Evolutionary conservation across 2,797 vertebrate genomes (phyloP).

Genomic region (Xenopus petersii): DNA sequence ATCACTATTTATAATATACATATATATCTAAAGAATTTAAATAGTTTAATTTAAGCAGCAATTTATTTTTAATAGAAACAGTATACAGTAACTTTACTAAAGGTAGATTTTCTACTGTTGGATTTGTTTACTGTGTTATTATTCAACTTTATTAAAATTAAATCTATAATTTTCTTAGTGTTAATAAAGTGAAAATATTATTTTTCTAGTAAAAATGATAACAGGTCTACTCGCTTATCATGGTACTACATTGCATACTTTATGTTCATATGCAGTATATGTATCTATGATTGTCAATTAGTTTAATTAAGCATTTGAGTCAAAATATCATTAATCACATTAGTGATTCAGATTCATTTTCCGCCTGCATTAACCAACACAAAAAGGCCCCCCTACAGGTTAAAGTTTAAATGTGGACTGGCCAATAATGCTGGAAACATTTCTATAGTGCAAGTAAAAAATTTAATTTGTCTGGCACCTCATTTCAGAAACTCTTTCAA

Average conservation of each 20-base stretch:
- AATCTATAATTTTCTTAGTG: too few relatives aligned
- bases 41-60: too few relatives aligned
- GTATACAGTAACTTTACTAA: too few relatives aligned
- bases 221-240: too few relatives aligned
- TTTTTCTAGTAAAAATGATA: too few relatives aligned
- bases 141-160: too few relatives aligned
- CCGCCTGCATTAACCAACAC: constrained; percentile 95
- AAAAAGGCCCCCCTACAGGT: constrained; percentile 96
- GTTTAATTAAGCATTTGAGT: constrained; percentile 86
- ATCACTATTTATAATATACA: too few relatives aligned
- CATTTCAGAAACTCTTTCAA: constrained; percentile 83
- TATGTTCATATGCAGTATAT: constrained; percentile 65
- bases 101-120: too few relatives aligned
- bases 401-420: constrained; percentile 99
- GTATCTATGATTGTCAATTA: constrained; percentile 81
- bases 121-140: too few relatives aligned
- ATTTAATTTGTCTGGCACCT: constrained; percentile 85
- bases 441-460: constrained; percentile 82
- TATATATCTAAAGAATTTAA: too few relatives aligned
- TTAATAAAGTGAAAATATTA: too few relatives aligned
- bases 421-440: constrained; percentile 94
- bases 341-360: constrained; percentile 91
- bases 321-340: constrained; percentile 98
- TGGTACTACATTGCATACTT: constrained; percentile 1
- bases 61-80: too few relatives aligned